These are phyloP conservation scores for Halisarca cf. caerulea DNA, from an alignment of 37 sponge, comb jelly and placozoan genomes.

Conservation along the genomic window DNA sequence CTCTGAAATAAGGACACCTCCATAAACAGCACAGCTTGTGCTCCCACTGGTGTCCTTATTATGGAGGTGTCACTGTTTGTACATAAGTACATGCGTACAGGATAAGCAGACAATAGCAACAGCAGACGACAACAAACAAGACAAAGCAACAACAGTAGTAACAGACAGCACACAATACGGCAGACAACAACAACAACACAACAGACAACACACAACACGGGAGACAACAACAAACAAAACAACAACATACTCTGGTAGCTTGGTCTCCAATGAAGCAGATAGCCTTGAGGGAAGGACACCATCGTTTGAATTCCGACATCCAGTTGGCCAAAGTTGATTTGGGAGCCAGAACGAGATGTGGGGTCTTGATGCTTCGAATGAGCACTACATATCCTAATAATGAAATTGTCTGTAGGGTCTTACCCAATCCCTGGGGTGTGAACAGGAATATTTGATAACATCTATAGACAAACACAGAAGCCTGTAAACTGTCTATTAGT, in stretches of 20 bases:
- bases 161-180: neutral
- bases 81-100: too few species aligned
- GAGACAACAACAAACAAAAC: neutral
- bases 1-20: too few species aligned
- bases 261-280: conserved; percentile 85
- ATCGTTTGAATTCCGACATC: conserved; percentile 93
- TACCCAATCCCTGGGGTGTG: conserved; percentile 88
- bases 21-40: too few species aligned
- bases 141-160: too few species aligned
- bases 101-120: too few species aligned
- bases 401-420: conserved; percentile 97
- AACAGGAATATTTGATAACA: neutral
- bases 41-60: too few species aligned
- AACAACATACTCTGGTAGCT: conserved; percentile 77
- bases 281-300: conserved; percentile 87
- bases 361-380: conserved; percentile 77
- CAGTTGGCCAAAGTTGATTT: conserved; percentile 98
- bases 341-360: conserved; percentile 94
- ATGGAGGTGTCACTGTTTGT: too few species aligned
- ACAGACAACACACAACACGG: too few species aligned
- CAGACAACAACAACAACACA: neutral
- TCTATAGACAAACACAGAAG: neutral
- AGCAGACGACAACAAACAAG: too few species aligned
- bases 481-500: neutral
- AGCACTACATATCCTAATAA: conserved; percentile 93